Evolutionary conservation across 2,888 invertebrate species (phyloP), one percentile per base, ranked within the genome.

Genomic region (Eurytoma adleriae): DNA sequence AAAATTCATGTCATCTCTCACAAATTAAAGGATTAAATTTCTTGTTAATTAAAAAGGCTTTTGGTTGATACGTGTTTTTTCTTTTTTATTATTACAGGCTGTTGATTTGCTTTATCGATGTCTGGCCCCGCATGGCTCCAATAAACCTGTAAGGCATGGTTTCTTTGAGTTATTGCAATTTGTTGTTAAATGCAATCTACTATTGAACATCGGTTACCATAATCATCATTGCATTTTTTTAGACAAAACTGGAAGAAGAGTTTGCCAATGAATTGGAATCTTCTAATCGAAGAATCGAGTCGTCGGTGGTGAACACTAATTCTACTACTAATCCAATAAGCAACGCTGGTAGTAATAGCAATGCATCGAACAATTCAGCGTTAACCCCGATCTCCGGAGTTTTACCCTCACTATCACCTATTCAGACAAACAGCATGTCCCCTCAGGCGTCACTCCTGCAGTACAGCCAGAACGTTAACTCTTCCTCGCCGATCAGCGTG

Each of bases 31-130:
- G 40, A 40, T 10, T 40, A 40, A 40, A 40, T 40, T 40, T 40
- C 10, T 40, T 40, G 10, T 40, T 40, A 40, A 66, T 52, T 16
- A 70, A 62, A 75, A 70, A 84, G 85, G 86, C 86, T 87, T 86
- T 88, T 89, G 87, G 87, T 89, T 89, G 89, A 89, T 89, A 88
- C 87, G 67, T 76, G 77, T 87, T 88, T 89, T 89, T 89, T 89
- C 89, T 89, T 88, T 90, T 90, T 89, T 90, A 86, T 90, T 88
- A 90, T 90, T 90, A 85, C 90, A 90, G 90, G 89, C 89, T 89
- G 90, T 90, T 89, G 90, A 90, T 90, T 89, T 89, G 88, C 90
- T 90, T 90, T 90, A 89, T 90, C 90, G 90, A 88, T 90, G 90
- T 90, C 90, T 90, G 89, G 90, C 89, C 90, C 90, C 90, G 89